Percentiles rank a stretch among this genome's conserved stretches.
phyloP scores from a whole-genome alignment of 2,888 invertebrate species.

The Platycheirus rosarum region DNA sequence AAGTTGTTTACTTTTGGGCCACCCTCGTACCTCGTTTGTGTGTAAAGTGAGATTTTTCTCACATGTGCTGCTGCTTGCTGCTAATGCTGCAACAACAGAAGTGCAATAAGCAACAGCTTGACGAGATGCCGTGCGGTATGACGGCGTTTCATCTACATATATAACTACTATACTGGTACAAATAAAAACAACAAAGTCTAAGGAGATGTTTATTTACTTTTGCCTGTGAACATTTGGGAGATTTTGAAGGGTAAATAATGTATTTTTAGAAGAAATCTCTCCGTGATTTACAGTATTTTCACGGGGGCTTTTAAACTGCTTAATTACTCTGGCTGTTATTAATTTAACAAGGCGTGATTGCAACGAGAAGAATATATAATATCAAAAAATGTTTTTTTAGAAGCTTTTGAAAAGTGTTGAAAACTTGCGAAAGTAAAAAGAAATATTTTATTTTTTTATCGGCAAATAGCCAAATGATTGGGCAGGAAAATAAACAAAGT shows the following conservation, averaged over 20 bases:
- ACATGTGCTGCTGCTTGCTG: slow-evolving; percentile 31
- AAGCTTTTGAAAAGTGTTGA: slow-evolving; percentile 18
- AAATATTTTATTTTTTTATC: background rate
- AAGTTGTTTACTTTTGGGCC: slow-evolving; percentile 63
- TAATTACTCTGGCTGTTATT: slow-evolving; percentile 43
- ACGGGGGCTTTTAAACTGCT: slow-evolving; percentile 49
- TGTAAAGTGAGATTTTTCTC: slow-evolving; percentile 44
- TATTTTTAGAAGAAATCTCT: slow-evolving; percentile 62
- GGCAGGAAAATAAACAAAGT: background rate
- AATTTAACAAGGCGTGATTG: slow-evolving; percentile 43
- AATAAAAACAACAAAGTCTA: slow-evolving; percentile 15
- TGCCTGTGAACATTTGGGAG: slow-evolving; percentile 43
- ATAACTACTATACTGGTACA: slow-evolving; percentile 4
- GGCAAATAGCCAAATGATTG: slow-evolving; percentile 16
- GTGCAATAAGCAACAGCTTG: slow-evolving; percentile 27
- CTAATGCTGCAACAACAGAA: slow-evolving; percentile 42
- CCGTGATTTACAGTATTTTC: slow-evolving; percentile 37
- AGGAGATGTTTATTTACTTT: slow-evolving; percentile 58
- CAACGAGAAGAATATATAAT: background rate
- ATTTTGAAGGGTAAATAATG: slow-evolving; percentile 68
- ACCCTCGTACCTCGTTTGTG: slow-evolving; percentile 43
- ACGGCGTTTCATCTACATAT: slow-evolving; percentile 2
- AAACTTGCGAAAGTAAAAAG: slow-evolving; percentile 13
- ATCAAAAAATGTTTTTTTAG: slow-evolving; percentile 14
- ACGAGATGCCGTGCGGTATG: background rate